A percentile compares a stretch with the other conserved stretches of the same genome.
These are phyloP conservation scores for Fragum whitleyi DNA, from an alignment of 2,888 invertebrate species.

Conservation along the genomic window DNA sequence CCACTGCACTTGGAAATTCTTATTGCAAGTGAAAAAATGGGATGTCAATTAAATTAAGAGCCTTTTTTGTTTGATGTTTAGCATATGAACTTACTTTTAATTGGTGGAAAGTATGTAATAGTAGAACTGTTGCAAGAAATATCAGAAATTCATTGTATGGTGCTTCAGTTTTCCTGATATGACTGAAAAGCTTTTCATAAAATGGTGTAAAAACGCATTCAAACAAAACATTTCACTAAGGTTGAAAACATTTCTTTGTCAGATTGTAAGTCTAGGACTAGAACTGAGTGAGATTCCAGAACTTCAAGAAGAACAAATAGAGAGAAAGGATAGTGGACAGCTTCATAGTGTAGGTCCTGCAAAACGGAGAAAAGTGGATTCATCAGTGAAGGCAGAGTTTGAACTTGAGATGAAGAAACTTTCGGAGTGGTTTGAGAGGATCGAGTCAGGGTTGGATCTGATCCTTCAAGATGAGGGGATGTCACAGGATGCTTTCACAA, in stretches of 20 bases:
- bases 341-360: slow-evolving; percentile 61
- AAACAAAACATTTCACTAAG: too few species aligned
- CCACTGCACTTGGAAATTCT: too few species aligned
- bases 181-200: too few species aligned
- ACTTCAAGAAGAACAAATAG: slow-evolving; percentile 63
- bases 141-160: too few species aligned
- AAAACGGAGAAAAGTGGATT: slow-evolving; percentile 74
- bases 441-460: slow-evolving; percentile 82
- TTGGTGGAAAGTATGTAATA: too few species aligned
- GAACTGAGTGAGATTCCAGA: slow-evolving; percentile 80
- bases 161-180: too few species aligned
- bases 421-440: slow-evolving; percentile 83
- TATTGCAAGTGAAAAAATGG: too few species aligned
- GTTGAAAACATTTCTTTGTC: slow-evolving; percentile 23
- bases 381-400: slow-evolving; percentile 76
- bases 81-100: too few species aligned
- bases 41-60: too few species aligned
- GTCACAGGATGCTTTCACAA: slow-evolving; percentile 87
- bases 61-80: too few species aligned
- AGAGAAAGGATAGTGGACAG: slow-evolving; percentile 61
- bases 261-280: slow-evolving; percentile 83
- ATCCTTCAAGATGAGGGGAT: slow-evolving; percentile 80
- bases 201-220: too few species aligned
- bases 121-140: too few species aligned
- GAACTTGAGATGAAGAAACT: slow-evolving; percentile 79